Percentiles rank a stretch among this genome's conserved stretches.
These are phyloP conservation scores for Drosophila lacertosa DNA, from an alignment of 1,140 invertebrate genomes.

Conservation along the genomic window DNA sequence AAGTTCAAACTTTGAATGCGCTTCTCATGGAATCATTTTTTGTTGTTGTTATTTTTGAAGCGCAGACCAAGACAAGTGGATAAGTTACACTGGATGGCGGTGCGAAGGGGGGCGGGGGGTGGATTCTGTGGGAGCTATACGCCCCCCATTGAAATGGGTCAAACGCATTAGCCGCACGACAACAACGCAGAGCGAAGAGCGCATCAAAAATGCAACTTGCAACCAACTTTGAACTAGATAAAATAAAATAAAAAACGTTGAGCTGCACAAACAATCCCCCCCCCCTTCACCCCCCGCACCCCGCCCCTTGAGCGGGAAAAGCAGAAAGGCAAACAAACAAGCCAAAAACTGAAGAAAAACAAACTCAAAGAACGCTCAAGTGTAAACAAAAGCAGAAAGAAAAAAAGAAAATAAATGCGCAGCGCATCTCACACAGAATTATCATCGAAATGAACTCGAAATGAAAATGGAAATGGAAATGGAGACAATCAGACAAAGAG, in stretches of 20 bases:
- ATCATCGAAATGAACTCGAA: conserved; percentile 60
- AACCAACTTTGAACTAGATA: conserved; percentile 56
- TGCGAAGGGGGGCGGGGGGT: neutral
- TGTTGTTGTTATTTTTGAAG: conserved; percentile 6
- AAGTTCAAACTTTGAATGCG: conserved; percentile 78
- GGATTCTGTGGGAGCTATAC: conserved; percentile 58
- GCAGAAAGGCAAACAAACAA: conserved; percentile 41
- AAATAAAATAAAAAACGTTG: no score
- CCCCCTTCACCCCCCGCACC: neutral
- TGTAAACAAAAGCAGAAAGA: conserved; percentile 63
- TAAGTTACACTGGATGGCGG: neutral
- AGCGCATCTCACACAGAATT: conserved; percentile 57
- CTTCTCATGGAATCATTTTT: conserved; percentile 63
- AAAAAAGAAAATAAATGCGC: conserved; percentile 21
- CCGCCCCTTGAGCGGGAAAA: conserved; percentile 12
- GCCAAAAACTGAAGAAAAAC: conserved; percentile 10
- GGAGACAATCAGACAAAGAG: conserved; percentile 29
- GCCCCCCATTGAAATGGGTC: conserved; percentile 68
- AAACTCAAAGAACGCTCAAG: conserved; percentile 44
- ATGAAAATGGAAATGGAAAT: conserved; percentile 63
- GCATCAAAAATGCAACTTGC: conserved; percentile 77
- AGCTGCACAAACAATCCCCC: conserved; percentile 1
- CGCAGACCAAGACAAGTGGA: conserved; percentile 18
- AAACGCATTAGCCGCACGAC: conserved; percentile 60
- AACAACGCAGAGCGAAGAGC: conserved; percentile 49